Base-by-base conservation (phyloP, 1,140 invertebrate species). In the Drosophila gunungcola region DNA sequence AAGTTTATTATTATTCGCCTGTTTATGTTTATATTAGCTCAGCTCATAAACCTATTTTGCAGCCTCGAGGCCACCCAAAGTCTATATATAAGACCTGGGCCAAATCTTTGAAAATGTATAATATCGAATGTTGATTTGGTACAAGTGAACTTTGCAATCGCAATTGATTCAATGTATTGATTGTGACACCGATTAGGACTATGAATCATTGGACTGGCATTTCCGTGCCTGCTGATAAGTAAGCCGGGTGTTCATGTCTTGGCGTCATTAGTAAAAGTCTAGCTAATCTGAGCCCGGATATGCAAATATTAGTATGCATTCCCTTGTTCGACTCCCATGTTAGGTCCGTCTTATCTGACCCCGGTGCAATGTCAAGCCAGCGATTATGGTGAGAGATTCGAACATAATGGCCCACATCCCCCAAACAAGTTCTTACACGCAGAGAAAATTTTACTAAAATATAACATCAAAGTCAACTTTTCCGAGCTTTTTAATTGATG, bases 11-110 rank as follows among this genome's bases (percentile, higher is more conserved):
- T 68, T 38, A 43, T 5, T 2, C 21, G 9, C 32, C 43, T 68
- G 64, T 68, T 68, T 68, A 52, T 68, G 64, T 68, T 68, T 68
- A 65, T 53, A 53, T 65, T 53, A 32, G 10, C 43, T 12, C 29
- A 52, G 13, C 29, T 68, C 25, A 61, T 65, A 65, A 68, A 68
- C 57, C 7, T 11, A 58, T 10, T 51, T 43, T 11, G 5, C 55
- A 12, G 38, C 16, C 53, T 12, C 29, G 60, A 36, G 39, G 53
- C 54, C 41, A 43, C n/a, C 39, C n/a, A 42, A 27, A 21, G 12
- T 52, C 39, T 68, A 68, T 53, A 65, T 53, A 68, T 65, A 27
- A 16, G 21, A 10, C 43, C 3, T 5, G 4, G 3, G 16, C 16
- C 12, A 34, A 34, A 32, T 29, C 10, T 36, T 32, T 42, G 11